These are phyloP conservation scores for Sebastes fasciatus DNA, from an alignment of 2,113 vertebrate species.

Conservation along the genomic window DNA sequence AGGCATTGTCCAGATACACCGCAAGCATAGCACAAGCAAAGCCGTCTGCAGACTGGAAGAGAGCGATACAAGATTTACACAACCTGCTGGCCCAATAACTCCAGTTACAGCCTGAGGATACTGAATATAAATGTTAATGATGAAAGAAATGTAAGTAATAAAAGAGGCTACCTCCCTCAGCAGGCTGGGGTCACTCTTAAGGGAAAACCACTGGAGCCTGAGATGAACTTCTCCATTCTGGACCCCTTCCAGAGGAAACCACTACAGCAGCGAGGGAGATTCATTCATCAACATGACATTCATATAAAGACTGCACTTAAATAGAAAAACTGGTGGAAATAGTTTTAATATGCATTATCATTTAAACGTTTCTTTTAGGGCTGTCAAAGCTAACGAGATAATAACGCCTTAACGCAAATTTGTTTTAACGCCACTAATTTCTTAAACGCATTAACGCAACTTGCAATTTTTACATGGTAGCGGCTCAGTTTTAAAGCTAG, in stretches of 20 bases:
- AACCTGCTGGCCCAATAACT: not conserved
- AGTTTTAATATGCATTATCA: not conserved
- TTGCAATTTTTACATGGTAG: too few relatives aligned
- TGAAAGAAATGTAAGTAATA: not conserved
- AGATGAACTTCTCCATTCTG: conserved; percentile 88
- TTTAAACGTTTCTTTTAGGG: not conserved
- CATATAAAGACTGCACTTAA: not conserved
- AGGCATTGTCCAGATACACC: conserved; percentile 92
- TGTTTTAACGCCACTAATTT: too few relatives aligned
- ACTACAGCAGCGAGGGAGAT: conserved; percentile 79
- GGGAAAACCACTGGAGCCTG: conserved; percentile 93
- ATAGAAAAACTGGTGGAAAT: not conserved
- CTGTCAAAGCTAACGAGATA: too few relatives aligned
- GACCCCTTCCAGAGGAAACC: conserved; percentile 89
- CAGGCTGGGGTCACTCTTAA: conserved; percentile 82
- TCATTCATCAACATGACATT: not conserved
- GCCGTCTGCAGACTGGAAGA: conserved; percentile 82
- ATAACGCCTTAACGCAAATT: too few relatives aligned
- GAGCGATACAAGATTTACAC: not conserved
- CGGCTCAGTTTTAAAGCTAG: too few relatives aligned
- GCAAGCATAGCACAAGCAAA: conserved; percentile 91
- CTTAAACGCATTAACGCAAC: too few relatives aligned
- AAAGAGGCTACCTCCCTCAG: conserved; percentile 65
- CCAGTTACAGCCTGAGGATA: not conserved
- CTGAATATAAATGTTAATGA: not conserved